phyloP scores from a whole-genome alignment of 2,888 invertebrate genomes.

The Drosophila neonasuta region DNA sequence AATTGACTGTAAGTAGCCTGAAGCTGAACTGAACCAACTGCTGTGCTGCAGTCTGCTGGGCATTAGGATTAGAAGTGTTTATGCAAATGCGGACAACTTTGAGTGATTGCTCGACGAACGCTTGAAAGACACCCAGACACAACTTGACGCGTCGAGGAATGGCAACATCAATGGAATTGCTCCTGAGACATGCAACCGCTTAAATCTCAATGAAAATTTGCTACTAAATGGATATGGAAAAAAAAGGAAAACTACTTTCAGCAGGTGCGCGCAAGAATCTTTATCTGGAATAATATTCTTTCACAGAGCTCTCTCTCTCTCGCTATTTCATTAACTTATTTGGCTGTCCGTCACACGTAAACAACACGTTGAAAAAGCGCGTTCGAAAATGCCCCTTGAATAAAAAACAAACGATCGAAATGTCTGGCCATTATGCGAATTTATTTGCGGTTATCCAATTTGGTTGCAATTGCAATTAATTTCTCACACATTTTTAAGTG shows the following conservation, averaged over 20 bases:
- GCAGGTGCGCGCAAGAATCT: slow-evolving; percentile 3
- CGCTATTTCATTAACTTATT: neutral
- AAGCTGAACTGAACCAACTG: slow-evolving; percentile 24
- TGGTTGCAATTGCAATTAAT: slow-evolving; percentile 65
- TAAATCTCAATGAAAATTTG: slow-evolving; percentile 49
- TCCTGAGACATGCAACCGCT: slow-evolving; percentile 31
- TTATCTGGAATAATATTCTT: neutral
- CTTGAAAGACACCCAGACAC: slow-evolving; percentile 27
- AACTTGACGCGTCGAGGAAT: slow-evolving; percentile 12
- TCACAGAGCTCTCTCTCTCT: neutral
- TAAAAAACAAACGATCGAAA: slow-evolving; percentile 30
- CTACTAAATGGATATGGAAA: slow-evolving; percentile 40
- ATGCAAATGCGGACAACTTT: slow-evolving; percentile 72
- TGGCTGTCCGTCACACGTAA: slow-evolving; percentile 31
- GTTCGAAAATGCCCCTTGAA: slow-evolving; percentile 9
- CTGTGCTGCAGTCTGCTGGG: slow-evolving; percentile 65
- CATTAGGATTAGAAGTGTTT: slow-evolving; percentile 73
- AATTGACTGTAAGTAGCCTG: slow-evolving; percentile 70
- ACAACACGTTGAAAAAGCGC: slow-evolving; percentile 36
- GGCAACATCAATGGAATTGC: slow-evolving; percentile 18
- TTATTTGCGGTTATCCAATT: slow-evolving; percentile 69
- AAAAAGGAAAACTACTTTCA: slow-evolving; percentile 3
- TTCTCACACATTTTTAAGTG: slow-evolving; percentile 64
- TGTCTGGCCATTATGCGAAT: slow-evolving; percentile 41
- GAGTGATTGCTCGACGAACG: slow-evolving; percentile 61